Evolutionary conservation across 2,888 invertebrate species (phyloP).

Genomic region (Ectropis crepuscularia): DNA sequence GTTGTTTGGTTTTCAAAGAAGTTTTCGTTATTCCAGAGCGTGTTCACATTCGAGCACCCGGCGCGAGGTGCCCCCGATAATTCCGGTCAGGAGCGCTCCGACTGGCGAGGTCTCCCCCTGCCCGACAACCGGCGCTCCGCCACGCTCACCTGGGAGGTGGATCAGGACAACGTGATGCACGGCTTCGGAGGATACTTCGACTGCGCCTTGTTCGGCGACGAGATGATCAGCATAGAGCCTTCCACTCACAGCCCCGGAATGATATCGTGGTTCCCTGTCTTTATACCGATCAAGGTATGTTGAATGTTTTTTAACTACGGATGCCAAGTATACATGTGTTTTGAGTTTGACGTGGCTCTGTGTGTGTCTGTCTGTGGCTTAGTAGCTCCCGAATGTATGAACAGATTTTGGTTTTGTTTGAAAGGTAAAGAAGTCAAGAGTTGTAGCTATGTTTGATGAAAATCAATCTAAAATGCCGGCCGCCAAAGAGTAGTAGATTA

Average conservation of each 20-base stretch:
- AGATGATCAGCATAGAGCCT: conserved; percentile 95
- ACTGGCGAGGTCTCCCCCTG: conserved; percentile 87
- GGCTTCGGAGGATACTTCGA: conserved; percentile 99
- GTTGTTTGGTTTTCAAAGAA: not conserved
- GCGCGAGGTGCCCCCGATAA: conserved; percentile 89
- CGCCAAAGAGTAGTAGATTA: too few species aligned
- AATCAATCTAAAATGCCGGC: too few species aligned
- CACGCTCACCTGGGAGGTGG: conserved; percentile 87
- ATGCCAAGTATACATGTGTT: too few species aligned
- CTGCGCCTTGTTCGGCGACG: conserved; percentile 92
- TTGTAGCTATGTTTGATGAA: too few species aligned
- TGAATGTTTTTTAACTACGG: conserved; percentile 10
- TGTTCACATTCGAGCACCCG: conserved; percentile 97
- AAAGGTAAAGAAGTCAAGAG: too few species aligned
- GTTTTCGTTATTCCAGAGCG: conserved; percentile 71
- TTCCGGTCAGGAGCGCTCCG: conserved; percentile 86
- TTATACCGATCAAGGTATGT: conserved; percentile 93
- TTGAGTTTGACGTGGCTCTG: too few species aligned
- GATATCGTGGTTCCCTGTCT: conserved; percentile 99
- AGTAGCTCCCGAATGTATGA: too few species aligned
- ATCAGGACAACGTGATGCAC: conserved; percentile 92
- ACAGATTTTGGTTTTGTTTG: too few species aligned
- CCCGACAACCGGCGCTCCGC: conserved; percentile 92
- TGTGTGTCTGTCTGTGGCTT: too few species aligned
- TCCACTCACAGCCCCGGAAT: conserved; percentile 94